Evolutionary conservation across 2,888 invertebrate genomes (phyloP), one percentile per base, ranked within the genome.

Genomic region (Lapara coniferarum): DNA sequence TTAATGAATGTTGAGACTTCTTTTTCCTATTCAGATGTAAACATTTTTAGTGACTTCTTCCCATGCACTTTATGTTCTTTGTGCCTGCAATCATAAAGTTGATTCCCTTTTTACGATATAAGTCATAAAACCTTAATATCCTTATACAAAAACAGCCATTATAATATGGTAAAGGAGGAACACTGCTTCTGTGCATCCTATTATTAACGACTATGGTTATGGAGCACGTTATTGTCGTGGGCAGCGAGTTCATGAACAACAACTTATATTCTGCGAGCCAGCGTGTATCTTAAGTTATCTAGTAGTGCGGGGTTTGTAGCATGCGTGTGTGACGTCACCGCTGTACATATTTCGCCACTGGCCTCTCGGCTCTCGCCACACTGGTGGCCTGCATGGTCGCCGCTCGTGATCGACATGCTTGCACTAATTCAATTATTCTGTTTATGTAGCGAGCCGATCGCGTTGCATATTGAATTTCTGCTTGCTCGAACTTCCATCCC

Each of bases 351-450:
- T 63, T 63, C 49, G 63, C 63, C 49, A 63, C 46, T 37, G 7
- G 37, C 37, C 37, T 37, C 46, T 59, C 58, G 37, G 7, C 37
- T 37, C 46, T 59, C 58, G 71, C 81, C 78, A 73, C 82, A 82
- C 85, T 82, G 85, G 85, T 87, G 84, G 84, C 74, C 83, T 79
- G 73, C 74, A 75, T 79, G 78, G 74, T 78, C 75, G 78, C 75
- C 78, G 79, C 81, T 80, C 84, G 83, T 86, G 87, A 83, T 84
- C 85, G 81, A 85, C 86, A 89, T 84, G 84, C 83, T 80, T 81
- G 85, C 86, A 88, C 89, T 90, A 89, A 91, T 91, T 91, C 85
- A 90, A 92, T 91, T 90, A 92, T 90, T 92, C 89, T 86, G 86
- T 91, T 89, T 91, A 89, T 88, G 90, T 88, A 88, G 86, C 82